Conservation (phyloP, 53 echinoderm and acorn worm species). For the Hippasteria phrygiana region DNA sequence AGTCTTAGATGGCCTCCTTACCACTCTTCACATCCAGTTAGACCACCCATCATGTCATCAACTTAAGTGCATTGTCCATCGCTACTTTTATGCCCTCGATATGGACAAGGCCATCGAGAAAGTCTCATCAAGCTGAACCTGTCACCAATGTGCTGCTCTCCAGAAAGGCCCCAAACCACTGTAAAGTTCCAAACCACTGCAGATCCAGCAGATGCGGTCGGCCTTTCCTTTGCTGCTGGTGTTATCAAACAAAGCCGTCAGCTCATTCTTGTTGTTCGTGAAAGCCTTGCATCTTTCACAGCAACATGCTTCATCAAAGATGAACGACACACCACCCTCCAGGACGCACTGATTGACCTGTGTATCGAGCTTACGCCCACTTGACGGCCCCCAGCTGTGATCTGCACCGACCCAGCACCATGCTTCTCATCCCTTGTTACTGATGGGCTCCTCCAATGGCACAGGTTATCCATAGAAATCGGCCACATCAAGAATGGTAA, state of each 20-base stretch:
- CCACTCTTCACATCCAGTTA: slow-evolving; percentile 75
- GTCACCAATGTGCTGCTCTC: slow-evolving; percentile 63
- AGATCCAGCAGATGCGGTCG: slow-evolving; percentile 71
- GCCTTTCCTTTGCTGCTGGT: slow-evolving; percentile 72
- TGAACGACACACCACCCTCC: slow-evolving; percentile 63
- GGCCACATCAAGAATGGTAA: slow-evolving; percentile 68
- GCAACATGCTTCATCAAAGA: slow-evolving; percentile 63
- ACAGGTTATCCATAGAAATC: slow-evolving; percentile 30
- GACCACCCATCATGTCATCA: slow-evolving; percentile 78
- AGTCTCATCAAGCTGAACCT: slow-evolving; percentile 25
- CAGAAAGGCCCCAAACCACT: slow-evolving; percentile 6
- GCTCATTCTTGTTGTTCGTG: slow-evolving; percentile 69
- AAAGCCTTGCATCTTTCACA: slow-evolving; percentile 70
- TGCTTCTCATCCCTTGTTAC: slow-evolving; percentile 45
- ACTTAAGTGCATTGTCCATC: too few relatives aligned
- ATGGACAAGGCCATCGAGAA: slow-evolving; percentile 72
- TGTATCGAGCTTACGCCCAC: slow-evolving; percentile 66
- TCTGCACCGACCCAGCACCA: slow-evolving; percentile 67
- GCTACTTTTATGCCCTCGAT: slow-evolving; percentile 79
- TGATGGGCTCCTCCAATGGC: slow-evolving; percentile 14
- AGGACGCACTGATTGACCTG: slow-evolving; percentile 64
- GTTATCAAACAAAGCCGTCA: slow-evolving; percentile 62
- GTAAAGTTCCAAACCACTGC: neutral
- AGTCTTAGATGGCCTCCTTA: slow-evolving; percentile 61
- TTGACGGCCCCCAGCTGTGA: slow-evolving; percentile 71